Conservation (phyloP, 2,797 vertebrate genomes). For the Gastrophryne carolinensis region DNA sequence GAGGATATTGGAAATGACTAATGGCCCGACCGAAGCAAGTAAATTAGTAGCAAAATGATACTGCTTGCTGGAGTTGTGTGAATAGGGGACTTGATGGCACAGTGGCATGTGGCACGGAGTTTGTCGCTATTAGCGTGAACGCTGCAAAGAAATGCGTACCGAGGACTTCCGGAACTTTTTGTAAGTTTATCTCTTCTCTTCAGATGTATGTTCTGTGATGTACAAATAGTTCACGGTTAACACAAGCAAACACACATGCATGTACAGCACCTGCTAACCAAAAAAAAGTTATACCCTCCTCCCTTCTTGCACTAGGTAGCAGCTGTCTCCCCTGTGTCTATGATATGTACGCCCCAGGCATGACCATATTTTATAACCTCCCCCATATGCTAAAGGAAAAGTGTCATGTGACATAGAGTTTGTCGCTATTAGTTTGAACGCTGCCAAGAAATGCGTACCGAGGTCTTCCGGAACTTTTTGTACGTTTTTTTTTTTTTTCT, state of each 20-base stretch:
- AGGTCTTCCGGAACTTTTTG: conserved; percentile 32
- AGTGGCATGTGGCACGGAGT: conserved; percentile 73
- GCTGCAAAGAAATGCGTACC: conserved; percentile 62
- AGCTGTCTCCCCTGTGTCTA: no score
- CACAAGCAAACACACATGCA: no score
- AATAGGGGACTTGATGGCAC: conserved; percentile 68
- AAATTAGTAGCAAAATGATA: conserved; percentile 81
- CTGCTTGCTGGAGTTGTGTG: conserved; percentile 72
- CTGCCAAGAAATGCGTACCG: conserved; percentile 63
- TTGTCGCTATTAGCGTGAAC: conserved; percentile 60
- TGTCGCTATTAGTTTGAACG: conserved; percentile 60
- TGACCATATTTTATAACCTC: no score
- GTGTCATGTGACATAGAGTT: conserved; percentile 72
- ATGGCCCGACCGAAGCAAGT: conserved; percentile 76
- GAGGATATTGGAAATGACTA: conserved; percentile 81
- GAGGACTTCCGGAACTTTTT: conserved; percentile 41
- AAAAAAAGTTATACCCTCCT: no score
- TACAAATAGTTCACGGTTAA: no score
- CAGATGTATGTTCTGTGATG: neutral
- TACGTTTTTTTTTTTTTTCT: conserved; percentile 3
- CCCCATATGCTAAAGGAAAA: conserved; percentile 69
- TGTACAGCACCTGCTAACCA: no score
- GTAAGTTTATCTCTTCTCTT: conserved; percentile 4
- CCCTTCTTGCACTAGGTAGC: no score
- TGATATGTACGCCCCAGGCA: no score